Conservation (phyloP, 2,888 invertebrate species). For the Sesia bembeciformis region DNA sequence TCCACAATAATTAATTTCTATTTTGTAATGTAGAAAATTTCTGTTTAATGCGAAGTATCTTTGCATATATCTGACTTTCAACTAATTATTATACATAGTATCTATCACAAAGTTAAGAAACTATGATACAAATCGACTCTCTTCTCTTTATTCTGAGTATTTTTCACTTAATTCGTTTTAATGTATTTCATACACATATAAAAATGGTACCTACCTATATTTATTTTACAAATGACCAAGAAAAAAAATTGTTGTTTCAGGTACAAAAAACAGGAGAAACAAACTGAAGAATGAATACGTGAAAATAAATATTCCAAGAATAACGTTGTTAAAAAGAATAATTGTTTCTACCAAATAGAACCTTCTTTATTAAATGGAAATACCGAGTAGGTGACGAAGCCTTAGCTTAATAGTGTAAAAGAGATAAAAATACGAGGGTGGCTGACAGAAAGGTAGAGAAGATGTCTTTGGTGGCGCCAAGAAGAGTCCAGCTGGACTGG, state of each 20-base stretch:
- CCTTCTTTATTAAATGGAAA: conserved; percentile 3
- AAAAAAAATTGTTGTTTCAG: conserved; percentile 4
- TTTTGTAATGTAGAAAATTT: no score
- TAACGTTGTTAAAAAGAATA: background rate
- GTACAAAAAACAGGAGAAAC: conserved; percentile 2
- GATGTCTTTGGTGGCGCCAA: conserved; percentile 63
- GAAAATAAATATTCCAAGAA: background rate
- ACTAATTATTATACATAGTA: no score
- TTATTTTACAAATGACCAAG: no score
- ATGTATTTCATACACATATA: no score
- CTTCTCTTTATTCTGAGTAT: no score
- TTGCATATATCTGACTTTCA: no score
- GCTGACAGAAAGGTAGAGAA: conserved; percentile 15
- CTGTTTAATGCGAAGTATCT: no score
- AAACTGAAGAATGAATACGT: background rate
- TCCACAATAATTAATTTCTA: no score
- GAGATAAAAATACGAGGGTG: conserved; percentile 8
- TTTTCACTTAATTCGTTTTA: no score
- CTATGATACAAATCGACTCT: no score
- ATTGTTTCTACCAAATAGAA: background rate
- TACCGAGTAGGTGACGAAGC: background rate
- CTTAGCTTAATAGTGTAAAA: conserved; percentile 1
- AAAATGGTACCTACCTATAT: no score
- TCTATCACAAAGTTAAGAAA: no score
- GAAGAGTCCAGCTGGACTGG: conserved; percentile 61